Conservation (phyloP, 53 echinoderm and acorn worm genomes). For the Holothuria scabra region DNA sequence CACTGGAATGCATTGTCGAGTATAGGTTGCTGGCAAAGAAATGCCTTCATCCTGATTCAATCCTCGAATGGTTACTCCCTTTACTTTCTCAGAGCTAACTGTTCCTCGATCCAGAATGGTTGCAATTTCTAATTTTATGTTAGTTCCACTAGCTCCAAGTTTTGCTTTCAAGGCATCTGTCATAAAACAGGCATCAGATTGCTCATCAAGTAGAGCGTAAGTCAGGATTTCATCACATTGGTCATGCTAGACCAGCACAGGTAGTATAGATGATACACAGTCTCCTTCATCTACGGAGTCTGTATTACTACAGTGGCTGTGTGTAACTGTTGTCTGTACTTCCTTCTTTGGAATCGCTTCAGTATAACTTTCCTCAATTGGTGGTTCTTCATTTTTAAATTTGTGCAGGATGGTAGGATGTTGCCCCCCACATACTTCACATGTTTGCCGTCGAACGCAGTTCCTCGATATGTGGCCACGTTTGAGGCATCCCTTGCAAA, state of each 20-base stretch:
- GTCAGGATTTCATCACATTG: not conserved
- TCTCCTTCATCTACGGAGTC: not conserved
- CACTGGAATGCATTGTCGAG: too few species aligned
- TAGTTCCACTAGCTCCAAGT: too few species aligned
- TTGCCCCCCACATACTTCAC: slow-evolving; percentile 35
- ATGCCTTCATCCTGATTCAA: not conserved
- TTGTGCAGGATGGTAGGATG: slow-evolving; percentile 47
- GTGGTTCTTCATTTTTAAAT: not conserved
- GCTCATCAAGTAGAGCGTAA: slow-evolving; percentile 44
- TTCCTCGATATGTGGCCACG: too few species aligned
- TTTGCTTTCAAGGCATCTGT: not conserved
- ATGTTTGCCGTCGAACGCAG: too few species aligned
- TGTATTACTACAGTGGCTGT: slow-evolving; percentile 18
- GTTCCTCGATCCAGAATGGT: not conserved
- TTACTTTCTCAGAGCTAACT: slow-evolving; percentile 15
- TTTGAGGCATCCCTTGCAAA: too few species aligned
- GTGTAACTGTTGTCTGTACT: too few species aligned
- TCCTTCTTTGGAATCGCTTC: too few species aligned
- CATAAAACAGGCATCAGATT: slow-evolving; percentile 42
- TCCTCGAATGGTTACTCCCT: not conserved
- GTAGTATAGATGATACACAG: not conserved
- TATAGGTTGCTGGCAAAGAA: slow-evolving; percentile 20
- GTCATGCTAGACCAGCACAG: slow-evolving; percentile 11
- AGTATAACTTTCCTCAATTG: not conserved
- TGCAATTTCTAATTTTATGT: too few species aligned